phyloP scores from a whole-genome alignment of 2,797 vertebrate genomes.

The Apogon talboti region DNA sequence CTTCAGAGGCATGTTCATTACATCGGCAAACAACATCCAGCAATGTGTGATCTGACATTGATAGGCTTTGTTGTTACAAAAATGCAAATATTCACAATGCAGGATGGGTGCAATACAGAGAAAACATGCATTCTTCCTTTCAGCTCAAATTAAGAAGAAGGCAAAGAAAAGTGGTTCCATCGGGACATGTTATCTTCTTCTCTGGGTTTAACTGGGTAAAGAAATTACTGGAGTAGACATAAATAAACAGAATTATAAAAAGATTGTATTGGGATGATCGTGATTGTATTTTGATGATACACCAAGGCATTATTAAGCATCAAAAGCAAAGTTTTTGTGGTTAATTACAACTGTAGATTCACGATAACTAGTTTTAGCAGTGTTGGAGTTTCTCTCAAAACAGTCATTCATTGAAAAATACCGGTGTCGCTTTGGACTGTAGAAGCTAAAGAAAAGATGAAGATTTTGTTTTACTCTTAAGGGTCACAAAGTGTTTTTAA shows the following conservation, averaged over 20 bases:
- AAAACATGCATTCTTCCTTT: slow-evolving; percentile 66
- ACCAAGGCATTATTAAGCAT: slow-evolving; percentile 73
- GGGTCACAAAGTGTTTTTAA: too few relatives aligned
- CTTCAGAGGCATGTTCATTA: slow-evolving; percentile 81
- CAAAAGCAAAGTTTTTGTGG: slow-evolving; percentile 56
- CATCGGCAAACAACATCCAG: slow-evolving; percentile 74
- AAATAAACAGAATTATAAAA: slow-evolving; percentile 74
- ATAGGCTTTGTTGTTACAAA: slow-evolving; percentile 84
- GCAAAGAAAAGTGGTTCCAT: slow-evolving; percentile 75
- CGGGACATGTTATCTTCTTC: slow-evolving; percentile 75
- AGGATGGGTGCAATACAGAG: slow-evolving; percentile 73
- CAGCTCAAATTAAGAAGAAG: slow-evolving; percentile 79
- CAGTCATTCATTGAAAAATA: slow-evolving; percentile 34
- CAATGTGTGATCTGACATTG: slow-evolving; percentile 79
- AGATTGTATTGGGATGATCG: slow-evolving; percentile 48
- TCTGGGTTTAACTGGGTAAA: slow-evolving; percentile 73
- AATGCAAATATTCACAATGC: slow-evolving; percentile 80
- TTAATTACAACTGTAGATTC: slow-evolving; percentile 64
- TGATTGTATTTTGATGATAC: slow-evolving; percentile 58
- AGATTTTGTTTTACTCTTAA: background rate
- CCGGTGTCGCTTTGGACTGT: too few relatives aligned
- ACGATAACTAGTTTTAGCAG: slow-evolving; percentile 28
- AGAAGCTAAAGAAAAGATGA: background rate
- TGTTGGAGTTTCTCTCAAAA: slow-evolving; percentile 26
- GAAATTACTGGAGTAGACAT: slow-evolving; percentile 62